Evolutionary conservation across 2,797 vertebrate genomes (phyloP).

Genomic region (Triplophysa bombifrons): DNA sequence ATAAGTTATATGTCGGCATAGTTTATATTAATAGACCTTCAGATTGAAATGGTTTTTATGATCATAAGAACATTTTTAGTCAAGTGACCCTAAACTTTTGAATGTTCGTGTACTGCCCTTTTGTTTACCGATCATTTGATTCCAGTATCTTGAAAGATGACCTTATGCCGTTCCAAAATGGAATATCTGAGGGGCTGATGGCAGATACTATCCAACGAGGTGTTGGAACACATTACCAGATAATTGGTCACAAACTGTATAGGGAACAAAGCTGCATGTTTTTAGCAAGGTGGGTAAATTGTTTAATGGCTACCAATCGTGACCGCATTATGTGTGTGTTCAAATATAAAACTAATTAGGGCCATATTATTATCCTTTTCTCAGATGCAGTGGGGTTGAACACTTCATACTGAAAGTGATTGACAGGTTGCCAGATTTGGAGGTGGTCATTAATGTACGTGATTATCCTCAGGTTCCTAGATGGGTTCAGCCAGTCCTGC

Average conservation of each 20-base stretch:
- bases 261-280: slow-evolving; percentile 95
- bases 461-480: slow-evolving; percentile 95
- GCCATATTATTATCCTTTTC: slow-evolving; percentile 32
- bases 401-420: slow-evolving; percentile 92
- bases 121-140: slow-evolving; percentile 21
- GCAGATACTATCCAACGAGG: slow-evolving; percentile 79
- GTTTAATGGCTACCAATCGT: background rate
- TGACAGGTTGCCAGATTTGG: slow-evolving; percentile 85
- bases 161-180: slow-evolving; percentile 81
- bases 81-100: no score
- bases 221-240: slow-evolving; percentile 94
- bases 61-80: background rate
- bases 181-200: slow-evolving; percentile 85
- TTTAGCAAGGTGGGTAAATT: slow-evolving; percentile 85
- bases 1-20: background rate
- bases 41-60: no score
- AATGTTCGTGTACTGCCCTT: background rate
- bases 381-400: slow-evolving; percentile 94
- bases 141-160: slow-evolving; percentile 86
- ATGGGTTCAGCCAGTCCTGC: slow-evolving; percentile 86
- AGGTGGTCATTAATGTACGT: slow-evolving; percentile 95
- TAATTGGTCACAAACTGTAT: slow-evolving; percentile 86
- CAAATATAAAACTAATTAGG: background rate
- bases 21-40: no score
- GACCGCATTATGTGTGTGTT: background rate